Evolutionary conservation across 92 coral and sea anemone genomes (phyloP).

Genomic region (Epizoanthus ramosus): DNA sequence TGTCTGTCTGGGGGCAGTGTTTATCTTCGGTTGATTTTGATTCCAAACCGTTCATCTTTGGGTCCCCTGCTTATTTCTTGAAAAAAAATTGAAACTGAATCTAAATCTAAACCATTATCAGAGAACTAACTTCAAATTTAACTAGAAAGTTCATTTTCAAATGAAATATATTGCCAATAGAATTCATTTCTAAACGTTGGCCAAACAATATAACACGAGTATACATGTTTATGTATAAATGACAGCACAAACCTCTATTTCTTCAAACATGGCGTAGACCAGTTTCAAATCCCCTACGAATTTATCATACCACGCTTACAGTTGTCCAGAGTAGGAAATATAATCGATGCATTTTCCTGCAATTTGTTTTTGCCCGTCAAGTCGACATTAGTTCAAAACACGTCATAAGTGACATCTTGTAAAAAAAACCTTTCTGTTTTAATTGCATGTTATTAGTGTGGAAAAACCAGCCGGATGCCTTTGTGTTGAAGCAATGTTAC

Average conservation of each 20-base stretch:
- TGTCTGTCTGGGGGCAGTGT: too few species aligned
- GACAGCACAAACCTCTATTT: slow-evolving; percentile 10
- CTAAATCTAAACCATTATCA: too few species aligned
- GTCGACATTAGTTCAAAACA: neutral
- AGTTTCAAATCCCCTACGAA: too few species aligned
- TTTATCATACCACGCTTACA: neutral
- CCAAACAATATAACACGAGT: neutral
- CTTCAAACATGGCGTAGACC: slow-evolving; percentile 7
- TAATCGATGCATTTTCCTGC: neutral
- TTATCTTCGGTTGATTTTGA: too few species aligned
- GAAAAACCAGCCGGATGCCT: slow-evolving; percentile 7
- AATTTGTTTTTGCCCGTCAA: neutral
- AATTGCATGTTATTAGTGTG: slow-evolving; percentile 7
- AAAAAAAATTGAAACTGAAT: too few species aligned
- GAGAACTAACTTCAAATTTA: too few species aligned
- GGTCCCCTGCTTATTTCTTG: too few species aligned
- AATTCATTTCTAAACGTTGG: neutral
- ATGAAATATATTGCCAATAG: neutral
- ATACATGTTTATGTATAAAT: neutral
- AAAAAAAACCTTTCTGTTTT: neutral
- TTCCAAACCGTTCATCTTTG: too few species aligned
- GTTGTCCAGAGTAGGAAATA: neutral
- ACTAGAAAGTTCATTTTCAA: too few species aligned
- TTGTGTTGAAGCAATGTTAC: neutral
- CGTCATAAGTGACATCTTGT: neutral